Percentiles rank a stretch among this genome's conserved stretches.
Conservation (phyloP, 2,797 vertebrate genomes). For the Hapalemur alaotrensis region DNA sequence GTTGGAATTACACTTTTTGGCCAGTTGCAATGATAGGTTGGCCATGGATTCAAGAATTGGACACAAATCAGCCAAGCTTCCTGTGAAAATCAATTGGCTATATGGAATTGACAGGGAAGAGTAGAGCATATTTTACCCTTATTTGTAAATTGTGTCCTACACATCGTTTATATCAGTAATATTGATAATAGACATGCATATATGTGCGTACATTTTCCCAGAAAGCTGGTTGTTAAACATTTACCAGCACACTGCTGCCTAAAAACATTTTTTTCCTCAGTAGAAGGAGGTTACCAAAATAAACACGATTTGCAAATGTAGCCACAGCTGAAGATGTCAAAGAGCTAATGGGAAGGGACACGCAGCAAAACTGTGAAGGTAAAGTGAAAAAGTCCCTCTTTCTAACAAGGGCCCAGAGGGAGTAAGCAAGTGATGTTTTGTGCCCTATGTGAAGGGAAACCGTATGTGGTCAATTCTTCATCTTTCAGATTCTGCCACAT, state of each 20-base stretch:
- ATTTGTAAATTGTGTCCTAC: not conserved
- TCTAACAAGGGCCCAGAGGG: not conserved
- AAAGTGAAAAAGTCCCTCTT: not conserved
- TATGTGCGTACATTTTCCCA: not conserved
- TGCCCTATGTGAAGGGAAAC: not conserved
- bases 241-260: not conserved
- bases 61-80: not conserved
- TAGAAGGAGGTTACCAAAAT: not conserved
- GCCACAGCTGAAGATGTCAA: not conserved
- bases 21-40: not conserved
- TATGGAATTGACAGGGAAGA: not conserved
- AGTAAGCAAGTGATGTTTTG: not conserved
- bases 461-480: not conserved
- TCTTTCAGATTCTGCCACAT: not conserved
- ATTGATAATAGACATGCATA: not conserved
- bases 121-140: not conserved
- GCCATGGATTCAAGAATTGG: not conserved
- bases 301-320: conserved; percentile 1
- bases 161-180: not conserved
- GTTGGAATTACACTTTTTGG: not conserved
- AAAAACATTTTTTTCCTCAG: not conserved
- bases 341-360: not conserved
- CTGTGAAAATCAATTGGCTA: not conserved
- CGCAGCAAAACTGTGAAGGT: not conserved
- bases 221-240: not conserved